Evolutionary conservation across 2,888 invertebrate genomes (phyloP).

Genomic region (Malacosoma neustria): DNA sequence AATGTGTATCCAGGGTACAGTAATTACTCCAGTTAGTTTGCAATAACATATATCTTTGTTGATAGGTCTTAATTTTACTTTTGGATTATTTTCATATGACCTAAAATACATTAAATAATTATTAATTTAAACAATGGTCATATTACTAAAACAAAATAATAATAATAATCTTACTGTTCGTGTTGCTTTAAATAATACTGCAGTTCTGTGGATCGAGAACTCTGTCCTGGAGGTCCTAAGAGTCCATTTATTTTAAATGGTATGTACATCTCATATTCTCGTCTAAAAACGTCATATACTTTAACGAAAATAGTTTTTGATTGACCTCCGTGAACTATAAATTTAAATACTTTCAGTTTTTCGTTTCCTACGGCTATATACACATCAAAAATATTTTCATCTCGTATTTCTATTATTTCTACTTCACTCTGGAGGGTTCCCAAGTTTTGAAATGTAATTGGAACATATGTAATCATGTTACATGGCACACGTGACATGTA

Average conservation of each 20-base stretch:
- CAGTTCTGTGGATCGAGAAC: constrained; percentile 39
- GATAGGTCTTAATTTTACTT: constrained; percentile 41
- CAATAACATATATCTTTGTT: constrained; percentile 56
- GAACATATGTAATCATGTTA: constrained; percentile 47
- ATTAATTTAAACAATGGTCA: neutral
- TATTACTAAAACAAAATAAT: neutral
- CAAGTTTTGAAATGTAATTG: constrained; percentile 50
- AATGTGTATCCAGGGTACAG: constrained; percentile 52
- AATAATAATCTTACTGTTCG: constrained; percentile 35
- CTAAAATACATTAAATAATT: constrained; percentile 25
- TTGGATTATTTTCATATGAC: constrained; percentile 47
- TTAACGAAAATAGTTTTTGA: constrained; percentile 50
- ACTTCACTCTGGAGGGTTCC: constrained; percentile 35
- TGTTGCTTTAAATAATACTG: constrained; percentile 41
- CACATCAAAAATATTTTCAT: constrained; percentile 53
- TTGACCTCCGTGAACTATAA: constrained; percentile 45
- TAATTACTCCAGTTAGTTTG: constrained; percentile 52
- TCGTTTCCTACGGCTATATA: constrained; percentile 47
- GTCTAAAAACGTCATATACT: constrained; percentile 46
- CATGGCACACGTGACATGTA: constrained; percentile 64
- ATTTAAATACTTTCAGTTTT: constrained; percentile 39
- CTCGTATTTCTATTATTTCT: constrained; percentile 40
- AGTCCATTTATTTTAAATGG: constrained; percentile 75
- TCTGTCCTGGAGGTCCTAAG: constrained; percentile 67
- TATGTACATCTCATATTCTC: constrained; percentile 73